phyloP scores from a whole-genome alignment of 2,113 vertebrate species.

The Antechinus stuartii region DNA sequence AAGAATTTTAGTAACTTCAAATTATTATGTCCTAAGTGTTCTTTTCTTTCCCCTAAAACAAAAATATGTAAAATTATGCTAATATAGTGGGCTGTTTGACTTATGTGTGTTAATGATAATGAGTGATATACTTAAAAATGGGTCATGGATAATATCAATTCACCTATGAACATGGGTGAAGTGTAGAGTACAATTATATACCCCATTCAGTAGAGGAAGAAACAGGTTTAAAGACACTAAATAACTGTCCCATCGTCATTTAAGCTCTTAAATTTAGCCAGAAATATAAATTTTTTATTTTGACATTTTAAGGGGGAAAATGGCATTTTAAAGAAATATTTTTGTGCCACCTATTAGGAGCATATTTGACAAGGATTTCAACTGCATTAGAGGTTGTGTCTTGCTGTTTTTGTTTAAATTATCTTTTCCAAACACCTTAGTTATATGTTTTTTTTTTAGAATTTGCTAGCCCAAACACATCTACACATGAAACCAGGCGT shows the following conservation, averaged over 20 bases:
- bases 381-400: conserved; percentile 35
- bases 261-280: not conserved
- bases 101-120: not conserved
- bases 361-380: conserved; percentile 52
- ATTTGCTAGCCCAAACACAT: conserved; percentile 69
- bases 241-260: not conserved
- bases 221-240: too few relatives aligned
- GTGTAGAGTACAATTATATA: not conserved
- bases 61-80: not conserved
- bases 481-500: conserved; percentile 75
- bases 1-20: not conserved
- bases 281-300: too few relatives aligned
- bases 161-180: not conserved
- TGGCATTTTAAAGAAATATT: not conserved
- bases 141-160: not conserved
- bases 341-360: not conserved
- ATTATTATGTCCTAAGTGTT: not conserved
- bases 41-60: not conserved
- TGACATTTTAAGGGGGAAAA: not conserved
- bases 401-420: not conserved
- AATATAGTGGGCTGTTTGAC: not conserved
- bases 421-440: conserved; percentile 22
- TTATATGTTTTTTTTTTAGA: conserved; percentile 65
- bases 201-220: too few relatives aligned
- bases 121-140: not conserved